Conservation (phyloP, 2,888 invertebrate genomes). For the Mythimna impura region DNA sequence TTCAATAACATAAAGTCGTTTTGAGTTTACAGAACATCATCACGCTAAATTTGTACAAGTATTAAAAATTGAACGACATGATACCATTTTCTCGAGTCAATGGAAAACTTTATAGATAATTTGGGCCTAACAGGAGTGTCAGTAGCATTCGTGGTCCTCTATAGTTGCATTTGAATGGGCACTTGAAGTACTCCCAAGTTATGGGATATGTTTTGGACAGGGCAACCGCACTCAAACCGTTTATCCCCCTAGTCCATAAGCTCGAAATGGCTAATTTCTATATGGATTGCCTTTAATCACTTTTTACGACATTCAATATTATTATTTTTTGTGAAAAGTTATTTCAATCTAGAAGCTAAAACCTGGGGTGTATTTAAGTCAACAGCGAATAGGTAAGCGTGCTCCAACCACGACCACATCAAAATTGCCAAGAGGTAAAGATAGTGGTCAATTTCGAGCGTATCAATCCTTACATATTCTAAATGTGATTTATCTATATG, state of each 20-base stretch:
- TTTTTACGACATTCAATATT: not conserved
- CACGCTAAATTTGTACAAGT: not conserved
- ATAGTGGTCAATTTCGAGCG: too few species aligned
- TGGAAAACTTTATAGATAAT: not conserved
- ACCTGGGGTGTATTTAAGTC: too few species aligned
- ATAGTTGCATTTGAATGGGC: not conserved
- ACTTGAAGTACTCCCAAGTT: not conserved
- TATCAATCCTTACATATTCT: too few species aligned
- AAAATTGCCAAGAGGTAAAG: too few species aligned
- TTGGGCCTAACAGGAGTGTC: not conserved
- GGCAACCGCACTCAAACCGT: too few species aligned
- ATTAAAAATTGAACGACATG: too few species aligned
- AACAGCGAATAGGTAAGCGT: too few species aligned
- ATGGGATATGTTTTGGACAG: not conserved
- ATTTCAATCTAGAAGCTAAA: constrained; percentile 15
- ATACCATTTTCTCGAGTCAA: not conserved
- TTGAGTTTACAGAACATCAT: not conserved
- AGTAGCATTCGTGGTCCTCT: not conserved
- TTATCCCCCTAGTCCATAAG: too few species aligned
- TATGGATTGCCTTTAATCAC: not conserved
- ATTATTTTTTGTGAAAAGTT: constrained; percentile 12
- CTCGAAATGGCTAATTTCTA: not conserved
- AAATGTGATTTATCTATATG: too few species aligned
- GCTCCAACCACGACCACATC: too few species aligned
- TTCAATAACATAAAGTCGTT: not conserved